Evolutionary conservation across 2,113 vertebrate species (phyloP).

Genomic region (Tenebrosternarchus preto): DNA sequence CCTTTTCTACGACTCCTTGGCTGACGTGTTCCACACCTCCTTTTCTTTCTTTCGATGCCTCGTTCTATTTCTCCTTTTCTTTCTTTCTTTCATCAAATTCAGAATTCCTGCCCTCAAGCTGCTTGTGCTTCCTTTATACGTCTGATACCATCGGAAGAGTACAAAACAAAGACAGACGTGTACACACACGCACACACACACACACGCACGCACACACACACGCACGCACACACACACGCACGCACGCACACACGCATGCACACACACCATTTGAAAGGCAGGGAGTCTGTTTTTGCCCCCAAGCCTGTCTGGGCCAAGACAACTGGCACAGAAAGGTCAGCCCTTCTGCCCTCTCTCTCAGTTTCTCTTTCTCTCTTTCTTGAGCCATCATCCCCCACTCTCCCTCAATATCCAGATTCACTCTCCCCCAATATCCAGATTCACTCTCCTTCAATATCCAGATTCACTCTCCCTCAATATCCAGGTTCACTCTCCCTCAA

Average conservation of each 20-base stretch:
- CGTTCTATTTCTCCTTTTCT: too few relatives aligned
- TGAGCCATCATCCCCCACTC: constrained; percentile 48
- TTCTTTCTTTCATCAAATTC: too few relatives aligned
- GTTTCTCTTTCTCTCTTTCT: neutral
- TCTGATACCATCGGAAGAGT: neutral
- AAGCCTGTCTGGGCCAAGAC: constrained; percentile 70
- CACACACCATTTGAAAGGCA: constrained; percentile 41
- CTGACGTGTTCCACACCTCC: too few relatives aligned
- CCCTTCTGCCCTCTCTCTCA: constrained; percentile 47
- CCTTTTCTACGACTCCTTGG: constrained; percentile 27
- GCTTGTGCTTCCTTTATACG: constrained; percentile 28
- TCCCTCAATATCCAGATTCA: constrained; percentile 47
- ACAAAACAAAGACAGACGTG: constrained; percentile 41
- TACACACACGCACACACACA: constrained; percentile 51
- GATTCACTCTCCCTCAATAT: too few relatives aligned
- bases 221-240: constrained; percentile 48
- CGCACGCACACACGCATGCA: constrained; percentile 52
- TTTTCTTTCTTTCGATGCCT: too few relatives aligned
- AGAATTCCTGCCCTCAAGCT: neutral
- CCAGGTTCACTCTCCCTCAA: too few relatives aligned
- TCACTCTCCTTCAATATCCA: too few relatives aligned
- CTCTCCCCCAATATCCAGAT: constrained; percentile 48
- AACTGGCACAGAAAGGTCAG: constrained; percentile 77
- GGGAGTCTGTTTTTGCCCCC: constrained; percentile 47
- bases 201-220: constrained; percentile 48